Conservation (phyloP, 2,113 vertebrate genomes). For the Prunella fulvescens region DNA sequence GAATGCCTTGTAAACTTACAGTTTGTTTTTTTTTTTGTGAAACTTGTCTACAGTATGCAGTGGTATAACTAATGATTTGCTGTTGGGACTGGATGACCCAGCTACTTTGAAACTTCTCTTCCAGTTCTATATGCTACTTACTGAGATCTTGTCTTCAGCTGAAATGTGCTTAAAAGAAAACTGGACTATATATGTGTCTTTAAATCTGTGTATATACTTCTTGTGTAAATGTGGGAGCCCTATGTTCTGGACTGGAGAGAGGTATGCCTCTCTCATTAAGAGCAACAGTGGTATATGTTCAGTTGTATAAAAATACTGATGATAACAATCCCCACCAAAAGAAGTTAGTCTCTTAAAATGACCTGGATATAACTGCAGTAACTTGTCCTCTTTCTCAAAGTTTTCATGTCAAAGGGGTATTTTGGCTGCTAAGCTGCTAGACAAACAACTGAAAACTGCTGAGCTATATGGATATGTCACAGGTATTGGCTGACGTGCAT, state of each 20-base stretch:
- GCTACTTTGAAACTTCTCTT: not conserved
- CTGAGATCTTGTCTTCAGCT: not conserved
- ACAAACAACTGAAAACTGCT: not conserved
- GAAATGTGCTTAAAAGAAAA: not conserved
- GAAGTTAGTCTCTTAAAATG: not conserved
- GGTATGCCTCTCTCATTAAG: not conserved
- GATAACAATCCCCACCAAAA: not conserved
- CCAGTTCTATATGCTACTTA: not conserved
- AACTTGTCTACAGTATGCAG: not conserved
- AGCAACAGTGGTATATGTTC: not conserved
- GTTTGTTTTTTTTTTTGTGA: not conserved
- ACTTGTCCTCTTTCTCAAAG: not conserved
- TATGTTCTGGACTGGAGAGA: not conserved
- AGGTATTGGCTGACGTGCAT: conserved; percentile 18
- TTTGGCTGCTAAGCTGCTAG: not conserved
- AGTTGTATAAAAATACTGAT: not conserved
- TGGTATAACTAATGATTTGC: not conserved
- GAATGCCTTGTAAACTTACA: not conserved
- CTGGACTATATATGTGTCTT: not conserved
- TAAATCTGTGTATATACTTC: not conserved
- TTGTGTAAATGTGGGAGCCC: not conserved
- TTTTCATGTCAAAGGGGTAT: not conserved
- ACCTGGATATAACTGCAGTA: not conserved
- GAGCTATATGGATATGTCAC: not conserved
- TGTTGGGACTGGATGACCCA: not conserved